Percentiles rank a stretch among this genome's conserved stretches.
Conservation (phyloP, 2,113 vertebrate species). For the Chroicocephalus ridibundus region DNA sequence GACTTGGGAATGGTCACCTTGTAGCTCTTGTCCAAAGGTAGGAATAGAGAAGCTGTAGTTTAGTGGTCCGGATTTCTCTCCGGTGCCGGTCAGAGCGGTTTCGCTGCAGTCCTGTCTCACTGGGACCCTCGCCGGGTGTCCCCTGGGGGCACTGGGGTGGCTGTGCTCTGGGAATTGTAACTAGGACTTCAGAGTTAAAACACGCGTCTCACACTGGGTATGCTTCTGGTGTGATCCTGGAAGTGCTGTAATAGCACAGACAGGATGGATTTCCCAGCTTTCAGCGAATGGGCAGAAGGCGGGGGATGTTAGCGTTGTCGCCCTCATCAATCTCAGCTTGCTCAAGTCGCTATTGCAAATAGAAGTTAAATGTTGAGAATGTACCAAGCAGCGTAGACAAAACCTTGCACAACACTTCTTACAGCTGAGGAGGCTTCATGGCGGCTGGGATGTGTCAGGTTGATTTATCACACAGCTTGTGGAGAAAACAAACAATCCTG, state of each 20-base stretch:
- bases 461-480: slow-evolving; percentile 43
- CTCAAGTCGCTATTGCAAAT: not conserved
- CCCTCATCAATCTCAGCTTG: slow-evolving; percentile 35
- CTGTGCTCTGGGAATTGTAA: not conserved
- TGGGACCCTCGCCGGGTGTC: not conserved
- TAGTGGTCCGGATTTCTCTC: not conserved
- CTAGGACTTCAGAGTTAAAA: not conserved
- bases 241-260: not conserved
- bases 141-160: not conserved
- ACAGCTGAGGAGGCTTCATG: not conserved
- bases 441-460: slow-evolving; percentile 4
- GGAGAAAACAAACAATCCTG: slow-evolving; percentile 16
- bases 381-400: not conserved
- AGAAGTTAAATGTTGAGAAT: slow-evolving; percentile 10
- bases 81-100: accelerated
- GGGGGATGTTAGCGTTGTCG: not conserved
- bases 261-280: not conserved
- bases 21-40: not conserved
- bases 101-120: not conserved
- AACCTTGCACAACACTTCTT: not conserved
- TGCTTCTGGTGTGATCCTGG: not conserved
- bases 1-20: accelerated
- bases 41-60: not conserved
- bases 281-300: not conserved
- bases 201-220: accelerated